phyloP scores from a whole-genome alignment of 2,888 invertebrate genomes.

The Acanthacorydalis orientalis region DNA sequence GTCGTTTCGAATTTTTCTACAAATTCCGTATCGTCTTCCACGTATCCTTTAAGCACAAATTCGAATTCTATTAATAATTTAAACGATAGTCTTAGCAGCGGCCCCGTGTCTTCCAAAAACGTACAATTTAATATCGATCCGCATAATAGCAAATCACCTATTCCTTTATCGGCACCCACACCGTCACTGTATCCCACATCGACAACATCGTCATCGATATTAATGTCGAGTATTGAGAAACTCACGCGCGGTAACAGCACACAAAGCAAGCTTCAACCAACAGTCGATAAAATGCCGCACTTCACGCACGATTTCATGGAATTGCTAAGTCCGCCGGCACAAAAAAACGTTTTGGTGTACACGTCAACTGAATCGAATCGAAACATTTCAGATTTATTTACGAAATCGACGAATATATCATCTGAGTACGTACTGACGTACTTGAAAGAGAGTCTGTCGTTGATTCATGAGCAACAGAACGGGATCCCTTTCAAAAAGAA shows the following conservation, averaged over 20 bases:
- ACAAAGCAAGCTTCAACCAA: background rate
- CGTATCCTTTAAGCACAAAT: background rate
- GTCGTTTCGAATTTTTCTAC: background rate
- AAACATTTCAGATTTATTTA: slow-evolving; percentile 8
- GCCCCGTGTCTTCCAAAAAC: background rate
- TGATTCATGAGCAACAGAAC: slow-evolving; percentile 5
- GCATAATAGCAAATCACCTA: background rate
- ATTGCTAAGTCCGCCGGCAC: slow-evolving; percentile 7
- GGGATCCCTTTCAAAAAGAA: slow-evolving; percentile 6
- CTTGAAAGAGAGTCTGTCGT: slow-evolving; percentile 10
- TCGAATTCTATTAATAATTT: slow-evolving; percentile 1
- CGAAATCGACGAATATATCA: slow-evolving; percentile 5
- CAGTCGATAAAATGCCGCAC: background rate
- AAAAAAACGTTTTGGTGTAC: slow-evolving; percentile 11
- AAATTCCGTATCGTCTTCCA: slow-evolving; percentile 4
- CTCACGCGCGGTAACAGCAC: background rate
- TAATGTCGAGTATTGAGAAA: background rate
- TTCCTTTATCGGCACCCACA: background rate
- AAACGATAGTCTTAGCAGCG: background rate
- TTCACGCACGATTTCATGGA: background rate
- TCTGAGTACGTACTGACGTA: slow-evolving; percentile 11
- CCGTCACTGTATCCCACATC: slow-evolving; percentile 1
- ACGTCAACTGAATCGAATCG: slow-evolving; percentile 10
- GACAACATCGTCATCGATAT: background rate
- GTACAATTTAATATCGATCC: background rate